phyloP scores from a whole-genome alignment of 2,113 vertebrate genomes.

The Pygoscelis antarcticus region DNA sequence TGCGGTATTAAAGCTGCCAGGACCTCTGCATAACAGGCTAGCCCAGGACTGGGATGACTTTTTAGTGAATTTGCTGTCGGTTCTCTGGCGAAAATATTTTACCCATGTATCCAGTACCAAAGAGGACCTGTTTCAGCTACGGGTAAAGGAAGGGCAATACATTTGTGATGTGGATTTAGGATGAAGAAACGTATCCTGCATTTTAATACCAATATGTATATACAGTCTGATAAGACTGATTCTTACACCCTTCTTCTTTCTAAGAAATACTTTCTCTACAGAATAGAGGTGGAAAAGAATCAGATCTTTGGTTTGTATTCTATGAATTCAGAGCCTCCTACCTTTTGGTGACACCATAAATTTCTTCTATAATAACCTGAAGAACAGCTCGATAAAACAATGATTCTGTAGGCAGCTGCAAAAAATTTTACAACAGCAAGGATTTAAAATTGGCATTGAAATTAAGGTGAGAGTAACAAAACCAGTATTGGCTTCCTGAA shows the following conservation, averaged over 20 bases:
- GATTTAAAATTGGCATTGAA: conserved; percentile 18
- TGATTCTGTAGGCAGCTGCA: conserved; percentile 91
- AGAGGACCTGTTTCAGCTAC: background rate
- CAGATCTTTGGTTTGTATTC: background rate
- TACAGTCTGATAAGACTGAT: background rate
- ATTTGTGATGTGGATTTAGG: background rate
- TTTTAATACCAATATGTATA: background rate
- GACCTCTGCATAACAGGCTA: background rate
- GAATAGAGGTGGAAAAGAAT: background rate
- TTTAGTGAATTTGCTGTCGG: background rate
- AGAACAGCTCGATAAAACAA: conserved; percentile 96
- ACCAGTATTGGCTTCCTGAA: background rate
- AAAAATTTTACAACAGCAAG: conserved; percentile 41
- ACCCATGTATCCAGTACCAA: background rate
- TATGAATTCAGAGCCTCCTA: conserved; percentile 67
- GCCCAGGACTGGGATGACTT: background rate
- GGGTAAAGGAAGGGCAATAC: background rate
- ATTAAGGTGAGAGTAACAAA: background rate
- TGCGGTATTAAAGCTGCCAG: background rate
- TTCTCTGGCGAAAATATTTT: background rate
- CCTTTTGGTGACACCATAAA: conserved; percentile 88
- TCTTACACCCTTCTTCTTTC: background rate
- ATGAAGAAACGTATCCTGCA: background rate
- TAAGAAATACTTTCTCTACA: background rate
- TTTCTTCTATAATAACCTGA: conserved; percentile 92